Conservation (phyloP, 23 tunicate genomes). For the Trididemnum nubilum region DNA sequence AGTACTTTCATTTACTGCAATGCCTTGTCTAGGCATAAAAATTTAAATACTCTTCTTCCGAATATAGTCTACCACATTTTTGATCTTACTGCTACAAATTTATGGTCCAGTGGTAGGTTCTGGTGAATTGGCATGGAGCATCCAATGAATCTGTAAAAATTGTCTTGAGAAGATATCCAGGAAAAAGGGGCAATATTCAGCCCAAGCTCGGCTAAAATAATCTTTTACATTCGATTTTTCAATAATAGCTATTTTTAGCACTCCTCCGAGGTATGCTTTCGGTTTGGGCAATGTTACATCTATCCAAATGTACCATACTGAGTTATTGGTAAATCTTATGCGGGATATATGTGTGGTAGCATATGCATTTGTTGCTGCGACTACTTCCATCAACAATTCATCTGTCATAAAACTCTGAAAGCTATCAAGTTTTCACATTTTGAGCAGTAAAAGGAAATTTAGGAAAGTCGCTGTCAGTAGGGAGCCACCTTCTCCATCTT, state of each 20-base stretch:
- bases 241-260: constrained; percentile 21
- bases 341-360: background rate
- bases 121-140: constrained; percentile 25
- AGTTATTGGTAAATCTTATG: background rate
- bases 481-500: background rate
- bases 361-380: constrained; percentile 38
- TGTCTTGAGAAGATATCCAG: constrained; percentile 31
- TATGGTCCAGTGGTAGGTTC: constrained; percentile 26
- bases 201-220: constrained; percentile 12
- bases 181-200: constrained; percentile 26
- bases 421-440: background rate
- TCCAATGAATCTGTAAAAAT: constrained; percentile 38
- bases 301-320: constrained; percentile 38
- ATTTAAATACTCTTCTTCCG: constrained; percentile 23
- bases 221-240: constrained; percentile 25
- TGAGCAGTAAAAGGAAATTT: background rate
- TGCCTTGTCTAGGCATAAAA: constrained; percentile 17
- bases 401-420: constrained; percentile 27
- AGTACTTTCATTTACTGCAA: constrained; percentile 42
- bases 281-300: constrained; percentile 19
- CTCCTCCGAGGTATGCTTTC: constrained; percentile 40
- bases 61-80: constrained; percentile 12
- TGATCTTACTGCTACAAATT: constrained; percentile 17
- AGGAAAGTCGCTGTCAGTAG: background rate
- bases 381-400: constrained; percentile 27